Base-by-base conservation (phyloP, 2,797 vertebrate species). In the Helarctos malayanus region DNA sequence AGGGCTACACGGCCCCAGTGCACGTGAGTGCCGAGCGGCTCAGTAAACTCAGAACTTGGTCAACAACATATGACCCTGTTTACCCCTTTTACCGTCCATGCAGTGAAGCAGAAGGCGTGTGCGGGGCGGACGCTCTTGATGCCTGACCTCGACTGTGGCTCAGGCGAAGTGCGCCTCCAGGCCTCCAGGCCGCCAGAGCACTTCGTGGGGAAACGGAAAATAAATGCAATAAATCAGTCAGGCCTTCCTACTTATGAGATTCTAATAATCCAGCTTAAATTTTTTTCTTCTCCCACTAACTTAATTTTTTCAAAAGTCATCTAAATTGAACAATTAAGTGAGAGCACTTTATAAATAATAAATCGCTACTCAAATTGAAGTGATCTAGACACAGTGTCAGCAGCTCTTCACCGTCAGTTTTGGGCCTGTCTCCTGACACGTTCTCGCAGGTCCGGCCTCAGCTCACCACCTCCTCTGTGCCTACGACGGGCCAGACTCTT, bases 341-440 rank as follows among this genome's bases (percentile, higher is more conserved):
- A 83, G 45, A 71, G 23, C 25, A 83, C 35, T 89, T 92, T 83
- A 85, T 71, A 91, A 90, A 92, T 81, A 95, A 84, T 63, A 75
- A 93, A 61, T 56, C 59, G 85, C 59, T 78, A 9, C 63, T 96
- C 89, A 41, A 35, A 90, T 79, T 35, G 83, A 79, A 95, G 71
- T 23, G 23, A 73, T 41, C 27, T 88, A 69, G 38, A 47, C 56
- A 75, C 15, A 38, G 52, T 8, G 52, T 61, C 27, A 16, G 68
- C 16, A 88, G 21, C 19, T 76, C 5, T 45, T 82, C 32, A 32
- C 18, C 49, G 78, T 19, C 4, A 38, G 16, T 65, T 10, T 2
- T 4, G 16, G 47, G 11, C 7, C 61, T 2, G 2, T 56, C 47
- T 54, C 54, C 52, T n/a, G 45, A 69, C 57, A 35, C 6, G 41